Evolutionary conservation across 1,140 invertebrate species (phyloP).

Genomic region (Drosophila teissieri): DNA sequence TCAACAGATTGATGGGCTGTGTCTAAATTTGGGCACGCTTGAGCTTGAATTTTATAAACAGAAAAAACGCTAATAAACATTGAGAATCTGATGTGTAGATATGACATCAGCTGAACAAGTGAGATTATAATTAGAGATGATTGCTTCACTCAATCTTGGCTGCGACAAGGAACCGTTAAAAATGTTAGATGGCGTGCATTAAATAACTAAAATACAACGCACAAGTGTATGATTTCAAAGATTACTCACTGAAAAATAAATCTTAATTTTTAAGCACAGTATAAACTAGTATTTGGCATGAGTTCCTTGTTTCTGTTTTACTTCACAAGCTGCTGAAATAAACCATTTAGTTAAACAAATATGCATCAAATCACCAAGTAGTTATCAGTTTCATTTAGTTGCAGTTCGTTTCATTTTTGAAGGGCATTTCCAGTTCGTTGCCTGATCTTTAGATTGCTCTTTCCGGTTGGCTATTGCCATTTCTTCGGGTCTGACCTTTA

Average conservation of each 20-base stretch:
- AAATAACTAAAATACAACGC: neutral
- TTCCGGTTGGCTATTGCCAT: constrained; percentile 47
- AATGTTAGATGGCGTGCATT: neutral
- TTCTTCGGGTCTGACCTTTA: constrained; percentile 68
- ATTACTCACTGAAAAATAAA: neutral
- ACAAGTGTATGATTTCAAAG: too few relatives aligned
- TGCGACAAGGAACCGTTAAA: neutral
- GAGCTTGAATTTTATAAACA: constrained; percentile 28
- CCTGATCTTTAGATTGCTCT: constrained; percentile 7
- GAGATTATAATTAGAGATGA: constrained; percentile 42
- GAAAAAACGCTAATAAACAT: constrained; percentile 15
- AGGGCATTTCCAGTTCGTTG: constrained; percentile 40
- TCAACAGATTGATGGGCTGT: constrained; percentile 38
- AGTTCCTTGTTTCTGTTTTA: neutral
- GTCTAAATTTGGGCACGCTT: constrained; percentile 40
- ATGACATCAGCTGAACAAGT: constrained; percentile 47
- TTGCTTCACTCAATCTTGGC: constrained; percentile 18
- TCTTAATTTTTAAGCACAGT: neutral
- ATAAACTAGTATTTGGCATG: neutral
- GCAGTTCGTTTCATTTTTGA: neutral
- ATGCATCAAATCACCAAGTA: neutral
- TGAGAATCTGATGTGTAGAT: constrained; percentile 15
- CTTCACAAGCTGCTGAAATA: neutral
- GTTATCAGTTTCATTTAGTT: neutral
- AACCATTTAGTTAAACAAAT: too few relatives aligned